A percentile compares a stretch with the other conserved stretches of the same genome.
phyloP scores from a whole-genome alignment of 1,140 invertebrate genomes.

The Zelostemma sp. region DNA sequence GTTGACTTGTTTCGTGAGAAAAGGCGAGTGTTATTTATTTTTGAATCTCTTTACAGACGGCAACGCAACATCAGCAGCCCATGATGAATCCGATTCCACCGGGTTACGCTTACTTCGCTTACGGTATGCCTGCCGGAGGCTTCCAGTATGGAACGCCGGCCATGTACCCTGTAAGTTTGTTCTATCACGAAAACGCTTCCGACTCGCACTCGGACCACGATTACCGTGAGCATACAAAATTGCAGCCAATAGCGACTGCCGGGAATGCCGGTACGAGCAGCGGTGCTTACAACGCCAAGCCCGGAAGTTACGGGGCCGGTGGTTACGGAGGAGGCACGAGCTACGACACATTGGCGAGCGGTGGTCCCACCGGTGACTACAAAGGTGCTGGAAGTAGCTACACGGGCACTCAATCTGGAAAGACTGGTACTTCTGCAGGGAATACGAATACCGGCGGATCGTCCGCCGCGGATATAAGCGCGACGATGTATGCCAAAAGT shows the following conservation, averaged over 20 bases:
- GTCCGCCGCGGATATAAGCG: slow-evolving; percentile 75
- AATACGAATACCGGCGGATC: slow-evolving; percentile 71
- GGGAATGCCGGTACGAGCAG: slow-evolving; percentile 75
- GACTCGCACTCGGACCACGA: too few relatives aligned
- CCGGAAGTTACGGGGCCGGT: slow-evolving; percentile 75
- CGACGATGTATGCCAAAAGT: slow-evolving; percentile 79
- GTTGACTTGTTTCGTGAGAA: too few relatives aligned
- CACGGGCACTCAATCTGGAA: slow-evolving; percentile 68
- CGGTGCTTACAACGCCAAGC: slow-evolving; percentile 76
- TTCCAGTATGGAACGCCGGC: slow-evolving; percentile 82
- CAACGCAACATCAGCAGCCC: slow-evolving; percentile 75
- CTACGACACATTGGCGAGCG: slow-evolving; percentile 76
- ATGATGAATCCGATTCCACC: slow-evolving; percentile 75
- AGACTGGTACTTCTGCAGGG: slow-evolving; percentile 63
- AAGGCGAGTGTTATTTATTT: too few relatives aligned
- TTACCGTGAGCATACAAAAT: too few relatives aligned
- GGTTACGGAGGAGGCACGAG: slow-evolving; percentile 74
- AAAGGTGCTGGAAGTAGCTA: slow-evolving; percentile 64
- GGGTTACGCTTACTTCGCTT: slow-evolving; percentile 78
- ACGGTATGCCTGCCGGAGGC: slow-evolving; percentile 78
- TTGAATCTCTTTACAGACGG: slow-evolving; percentile 66
- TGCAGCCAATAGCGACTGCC: slow-evolving; percentile 75
- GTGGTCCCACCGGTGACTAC: slow-evolving; percentile 68
- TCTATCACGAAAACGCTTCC: too few relatives aligned
- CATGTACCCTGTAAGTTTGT: slow-evolving; percentile 75